phyloP scores from a whole-genome alignment of 2,888 invertebrate species.

The Venusia cambrica region DNA sequence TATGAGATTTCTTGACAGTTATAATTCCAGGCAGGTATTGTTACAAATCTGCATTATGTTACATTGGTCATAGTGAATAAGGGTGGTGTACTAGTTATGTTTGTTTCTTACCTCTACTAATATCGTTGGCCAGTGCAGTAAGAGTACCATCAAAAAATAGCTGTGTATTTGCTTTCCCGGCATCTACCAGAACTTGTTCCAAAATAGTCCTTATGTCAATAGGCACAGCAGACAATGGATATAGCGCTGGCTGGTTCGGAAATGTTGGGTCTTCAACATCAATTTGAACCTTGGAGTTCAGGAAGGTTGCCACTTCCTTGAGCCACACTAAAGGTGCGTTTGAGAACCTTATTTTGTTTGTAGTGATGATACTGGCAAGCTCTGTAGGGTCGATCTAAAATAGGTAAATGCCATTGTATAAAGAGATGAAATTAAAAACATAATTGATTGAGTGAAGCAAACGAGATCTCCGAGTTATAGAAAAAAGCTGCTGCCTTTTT shows the following conservation, averaged over 20 bases:
- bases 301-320: slow-evolving; percentile 84
- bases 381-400: slow-evolving; percentile 83
- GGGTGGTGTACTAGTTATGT: no score
- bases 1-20: no score
- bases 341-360: slow-evolving; percentile 83
- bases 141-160: slow-evolving; percentile 87
- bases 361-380: slow-evolving; percentile 67
- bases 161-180: slow-evolving; percentile 83
- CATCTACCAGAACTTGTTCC: slow-evolving; percentile 77
- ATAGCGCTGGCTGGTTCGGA: slow-evolving; percentile 74
- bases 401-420: background rate
- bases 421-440: slow-evolving; percentile 12
- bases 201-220: slow-evolving; percentile 62
- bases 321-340: slow-evolving; percentile 86
- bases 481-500: no score
- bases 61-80: no score
- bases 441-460: no score
- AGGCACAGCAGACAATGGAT: slow-evolving; percentile 79
- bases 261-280: slow-evolving; percentile 84
- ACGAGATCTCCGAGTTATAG: no score
- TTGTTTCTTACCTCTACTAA: slow-evolving; percentile 85
- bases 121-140: slow-evolving; percentile 85
- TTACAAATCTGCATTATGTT: no score
- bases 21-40: no score
- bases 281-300: slow-evolving; percentile 82